Evolutionary conservation across 2,113 vertebrate species (phyloP).

Genomic region (Arothron firmamentum): DNA sequence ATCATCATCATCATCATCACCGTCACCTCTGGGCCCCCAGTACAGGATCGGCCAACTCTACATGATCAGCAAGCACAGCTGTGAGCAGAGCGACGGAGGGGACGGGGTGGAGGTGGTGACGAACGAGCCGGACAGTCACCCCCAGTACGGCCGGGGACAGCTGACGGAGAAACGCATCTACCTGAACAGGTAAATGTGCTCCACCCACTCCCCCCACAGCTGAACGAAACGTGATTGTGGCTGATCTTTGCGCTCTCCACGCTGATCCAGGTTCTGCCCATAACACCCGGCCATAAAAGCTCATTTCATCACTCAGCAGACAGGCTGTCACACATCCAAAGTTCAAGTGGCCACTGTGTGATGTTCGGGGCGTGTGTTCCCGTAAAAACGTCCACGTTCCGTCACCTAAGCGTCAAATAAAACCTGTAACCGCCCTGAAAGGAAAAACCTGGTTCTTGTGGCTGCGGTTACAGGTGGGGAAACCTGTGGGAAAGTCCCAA

Average conservation of each 20-base stretch:
- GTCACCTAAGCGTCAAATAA: conserved; percentile 20
- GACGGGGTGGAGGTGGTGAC: conserved; percentile 88
- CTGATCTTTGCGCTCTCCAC: conserved; percentile 26
- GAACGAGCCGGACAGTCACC: conserved; percentile 81
- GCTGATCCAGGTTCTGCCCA: conserved; percentile 1
- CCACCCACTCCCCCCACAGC: neutral
- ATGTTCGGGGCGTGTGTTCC: conserved; percentile 7
- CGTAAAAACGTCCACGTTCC: neutral
- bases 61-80: conserved; percentile 93
- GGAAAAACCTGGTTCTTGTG: neutral
- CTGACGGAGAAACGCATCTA: conserved; percentile 88
- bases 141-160: conserved; percentile 81
- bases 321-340: conserved; percentile 11
- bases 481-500: neutral
- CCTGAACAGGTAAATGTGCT: conserved; percentile 80
- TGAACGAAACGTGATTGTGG: conserved; percentile 13
- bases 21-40: conserved; percentile 44
- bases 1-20: neutral
- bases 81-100: conserved; percentile 85
- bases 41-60: conserved; percentile 90
- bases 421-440: neutral
- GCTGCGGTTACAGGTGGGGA: conserved; percentile 17
- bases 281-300: conserved; percentile 17
- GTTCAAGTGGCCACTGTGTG: conserved; percentile 16
- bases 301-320: conserved; percentile 5